phyloP scores from a whole-genome alignment of 2,888 invertebrate species.

The Cinara cedri region DNA sequence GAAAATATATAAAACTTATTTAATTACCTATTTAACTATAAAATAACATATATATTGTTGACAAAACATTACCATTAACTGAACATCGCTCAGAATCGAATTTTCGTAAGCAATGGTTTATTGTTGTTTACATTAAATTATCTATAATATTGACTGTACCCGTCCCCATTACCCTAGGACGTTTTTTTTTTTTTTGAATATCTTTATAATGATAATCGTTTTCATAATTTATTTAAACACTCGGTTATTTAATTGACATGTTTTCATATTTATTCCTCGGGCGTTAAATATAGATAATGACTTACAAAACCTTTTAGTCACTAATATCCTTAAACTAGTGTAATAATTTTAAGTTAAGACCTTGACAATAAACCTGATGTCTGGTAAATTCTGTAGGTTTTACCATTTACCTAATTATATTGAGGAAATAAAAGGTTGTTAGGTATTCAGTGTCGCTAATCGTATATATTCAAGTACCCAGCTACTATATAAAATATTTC shows the following conservation, averaged over 20 bases:
- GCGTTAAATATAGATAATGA: constrained; percentile 1
- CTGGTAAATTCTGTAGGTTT: neutral
- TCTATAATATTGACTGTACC: too few relatives aligned
- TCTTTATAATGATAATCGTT: neutral
- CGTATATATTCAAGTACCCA: constrained; percentile 14
- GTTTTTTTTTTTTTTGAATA: too few relatives aligned
- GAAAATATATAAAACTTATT: too few relatives aligned
- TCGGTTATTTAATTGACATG: neutral
- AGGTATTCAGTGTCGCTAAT: neutral
- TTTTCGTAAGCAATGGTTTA: too few relatives aligned
- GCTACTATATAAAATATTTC: neutral
- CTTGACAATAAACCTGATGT: constrained; percentile 17
- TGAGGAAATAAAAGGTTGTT: constrained; percentile 20
- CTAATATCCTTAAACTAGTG: neutral
- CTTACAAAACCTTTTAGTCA: constrained; percentile 16
- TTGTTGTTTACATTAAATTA: too few relatives aligned
- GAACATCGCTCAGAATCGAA: too few relatives aligned
- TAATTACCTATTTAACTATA: too few relatives aligned
- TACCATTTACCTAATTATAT: neutral
- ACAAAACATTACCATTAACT: too few relatives aligned
- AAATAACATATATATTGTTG: too few relatives aligned
- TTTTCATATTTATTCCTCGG: constrained; percentile 17
- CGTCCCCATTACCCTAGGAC: too few relatives aligned
- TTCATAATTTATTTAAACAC: neutral
- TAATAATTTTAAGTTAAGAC: neutral